Conservation (phyloP, 2,888 invertebrate species). For the Leptinotarsa tumamoca region DNA sequence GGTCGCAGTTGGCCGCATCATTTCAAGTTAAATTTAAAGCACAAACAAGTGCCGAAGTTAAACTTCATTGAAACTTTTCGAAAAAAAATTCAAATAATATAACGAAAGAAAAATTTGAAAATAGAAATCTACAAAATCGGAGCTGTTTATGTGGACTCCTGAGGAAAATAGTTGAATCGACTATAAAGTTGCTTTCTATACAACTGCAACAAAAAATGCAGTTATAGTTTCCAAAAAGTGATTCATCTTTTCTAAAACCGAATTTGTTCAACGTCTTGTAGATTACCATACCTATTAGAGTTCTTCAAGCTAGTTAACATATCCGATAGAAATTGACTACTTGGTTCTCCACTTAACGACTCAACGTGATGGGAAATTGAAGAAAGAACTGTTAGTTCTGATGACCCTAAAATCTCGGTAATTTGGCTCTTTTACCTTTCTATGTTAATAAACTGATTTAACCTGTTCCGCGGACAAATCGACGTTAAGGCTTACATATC, state of each 20-base stretch:
- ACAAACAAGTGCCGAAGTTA: too few relatives aligned
- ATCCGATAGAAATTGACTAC: conserved; percentile 13
- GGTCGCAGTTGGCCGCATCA: too few relatives aligned
- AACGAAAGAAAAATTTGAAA: too few relatives aligned
- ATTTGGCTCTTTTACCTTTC: conserved; percentile 32
- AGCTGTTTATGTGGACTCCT: too few relatives aligned
- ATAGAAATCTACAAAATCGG: too few relatives aligned
- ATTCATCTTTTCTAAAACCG: background rate
- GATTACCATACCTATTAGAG: background rate
- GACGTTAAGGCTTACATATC: background rate
- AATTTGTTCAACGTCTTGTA: background rate
- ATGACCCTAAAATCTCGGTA: conserved; percentile 37
- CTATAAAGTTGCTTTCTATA: too few relatives aligned
- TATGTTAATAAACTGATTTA: conserved; percentile 38
- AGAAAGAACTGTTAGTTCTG: conserved; percentile 36
- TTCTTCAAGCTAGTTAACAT: conserved; percentile 10
- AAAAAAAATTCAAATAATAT: too few relatives aligned
- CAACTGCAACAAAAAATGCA: too few relatives aligned
- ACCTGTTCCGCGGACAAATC: conserved; percentile 27
- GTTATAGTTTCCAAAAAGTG: too few relatives aligned
- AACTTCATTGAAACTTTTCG: too few relatives aligned
- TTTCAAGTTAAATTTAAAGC: too few relatives aligned
- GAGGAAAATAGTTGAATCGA: too few relatives aligned
- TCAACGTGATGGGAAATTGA: conserved; percentile 1
- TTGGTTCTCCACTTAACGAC: conserved; percentile 10